Evolutionary conservation across 2,797 vertebrate species (phyloP).

Genomic region (Aulostomus chinensis): DNA sequence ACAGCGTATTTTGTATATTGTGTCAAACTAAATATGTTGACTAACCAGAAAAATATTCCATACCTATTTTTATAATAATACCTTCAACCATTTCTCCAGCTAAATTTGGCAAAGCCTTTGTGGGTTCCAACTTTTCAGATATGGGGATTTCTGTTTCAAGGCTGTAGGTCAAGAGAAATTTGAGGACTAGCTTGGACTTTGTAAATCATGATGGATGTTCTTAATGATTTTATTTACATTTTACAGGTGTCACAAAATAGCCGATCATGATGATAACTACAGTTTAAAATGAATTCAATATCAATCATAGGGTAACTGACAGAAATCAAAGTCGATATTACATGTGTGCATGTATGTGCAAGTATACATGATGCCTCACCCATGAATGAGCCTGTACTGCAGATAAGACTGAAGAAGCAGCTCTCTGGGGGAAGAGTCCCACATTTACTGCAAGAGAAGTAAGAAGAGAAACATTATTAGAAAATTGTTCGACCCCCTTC

Average conservation of each 20-base stretch:
- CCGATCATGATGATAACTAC: background rate
- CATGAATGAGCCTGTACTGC: conserved; percentile 92
- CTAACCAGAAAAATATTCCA: no score
- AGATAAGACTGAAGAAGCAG: conserved; percentile 95
- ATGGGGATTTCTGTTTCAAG: no score
- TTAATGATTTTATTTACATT: background rate
- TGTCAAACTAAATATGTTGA: no score
- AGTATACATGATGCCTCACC: conserved; percentile 69
- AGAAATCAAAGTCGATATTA: background rate
- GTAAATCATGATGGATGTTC: no score
- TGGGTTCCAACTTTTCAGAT: no score
- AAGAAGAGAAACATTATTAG: conserved; percentile 23
- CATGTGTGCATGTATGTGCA: background rate
- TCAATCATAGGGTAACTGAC: background rate
- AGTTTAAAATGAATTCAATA: background rate
- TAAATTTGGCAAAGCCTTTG: no score
- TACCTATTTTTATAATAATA: no score
- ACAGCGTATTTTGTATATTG: no score
- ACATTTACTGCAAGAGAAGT: conserved; percentile 83
- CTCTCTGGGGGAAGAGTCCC: conserved; percentile 91
- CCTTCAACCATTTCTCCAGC: no score
- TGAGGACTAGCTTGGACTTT: no score
- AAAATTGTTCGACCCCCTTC: background rate
- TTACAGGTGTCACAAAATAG: background rate
- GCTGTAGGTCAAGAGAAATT: no score